Evolutionary conservation across 2,113 vertebrate genomes (phyloP).

Genomic region (Salvelinus namaycush): DNA sequence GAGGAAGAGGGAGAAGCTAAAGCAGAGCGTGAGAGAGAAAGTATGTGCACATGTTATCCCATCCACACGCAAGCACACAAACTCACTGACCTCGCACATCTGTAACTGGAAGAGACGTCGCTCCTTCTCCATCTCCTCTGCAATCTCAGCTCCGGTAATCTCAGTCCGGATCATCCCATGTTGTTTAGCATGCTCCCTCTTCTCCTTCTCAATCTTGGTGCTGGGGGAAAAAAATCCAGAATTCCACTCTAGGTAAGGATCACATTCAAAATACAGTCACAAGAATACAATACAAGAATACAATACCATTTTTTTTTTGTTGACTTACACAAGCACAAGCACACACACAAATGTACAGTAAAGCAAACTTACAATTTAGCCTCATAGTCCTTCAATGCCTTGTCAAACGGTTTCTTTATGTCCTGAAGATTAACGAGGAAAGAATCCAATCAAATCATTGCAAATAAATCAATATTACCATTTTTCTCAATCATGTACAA

Average conservation of each 20-base stretch:
- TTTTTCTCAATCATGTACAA: no score
- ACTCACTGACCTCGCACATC: constrained; percentile 82
- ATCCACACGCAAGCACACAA: not conserved
- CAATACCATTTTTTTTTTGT: not conserved
- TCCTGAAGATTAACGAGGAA: constrained; percentile 69
- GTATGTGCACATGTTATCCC: no score
- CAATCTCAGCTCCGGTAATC: constrained; percentile 88
- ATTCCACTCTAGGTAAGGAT: not conserved
- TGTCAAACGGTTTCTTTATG: constrained; percentile 90
- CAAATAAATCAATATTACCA: not conserved
- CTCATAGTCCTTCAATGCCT: constrained; percentile 93
- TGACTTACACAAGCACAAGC: not conserved
- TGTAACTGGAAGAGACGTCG: constrained; percentile 85
- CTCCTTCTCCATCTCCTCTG: constrained; percentile 91
- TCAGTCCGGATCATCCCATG: constrained; percentile 91
- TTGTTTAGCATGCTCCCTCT: constrained; percentile 87
- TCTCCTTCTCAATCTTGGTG: constrained; percentile 90
- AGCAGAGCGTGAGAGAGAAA: not conserved
- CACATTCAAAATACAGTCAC: not conserved
- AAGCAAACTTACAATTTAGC: constrained; percentile 85
- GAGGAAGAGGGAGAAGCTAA: not conserved
- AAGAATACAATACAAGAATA: not conserved
- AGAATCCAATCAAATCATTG: constrained; percentile 2
- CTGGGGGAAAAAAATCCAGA: constrained; percentile 7
- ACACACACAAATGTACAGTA: not conserved